Conservation (phyloP, 2,113 vertebrate species). For the Chaetops frenatus region DNA sequence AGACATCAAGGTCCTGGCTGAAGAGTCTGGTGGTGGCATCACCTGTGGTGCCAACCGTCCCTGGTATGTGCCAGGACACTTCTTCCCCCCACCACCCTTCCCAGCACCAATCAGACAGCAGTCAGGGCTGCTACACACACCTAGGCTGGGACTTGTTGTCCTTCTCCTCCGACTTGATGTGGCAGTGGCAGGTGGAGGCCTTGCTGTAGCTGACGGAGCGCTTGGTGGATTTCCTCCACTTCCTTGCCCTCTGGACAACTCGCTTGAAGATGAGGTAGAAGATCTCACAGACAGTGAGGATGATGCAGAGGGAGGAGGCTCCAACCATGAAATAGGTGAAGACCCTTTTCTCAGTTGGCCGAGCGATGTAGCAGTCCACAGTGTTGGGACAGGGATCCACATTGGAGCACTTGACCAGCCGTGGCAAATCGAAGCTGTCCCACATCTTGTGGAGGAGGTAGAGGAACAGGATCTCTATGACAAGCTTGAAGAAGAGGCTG, state of each 20-base stretch:
- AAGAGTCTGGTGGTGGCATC: background rate
- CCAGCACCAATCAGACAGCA: constrained; percentile 29
- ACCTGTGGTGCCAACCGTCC: background rate
- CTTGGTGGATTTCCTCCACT: constrained; percentile 50
- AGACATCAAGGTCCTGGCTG: background rate
- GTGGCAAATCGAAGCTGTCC: constrained; percentile 74
- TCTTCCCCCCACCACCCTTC: background rate
- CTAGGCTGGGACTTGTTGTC: constrained; percentile 9
- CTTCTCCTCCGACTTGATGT: constrained; percentile 56
- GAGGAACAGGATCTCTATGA: constrained; percentile 75
- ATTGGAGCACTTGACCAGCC: constrained; percentile 71
- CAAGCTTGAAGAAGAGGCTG: constrained; percentile 78
- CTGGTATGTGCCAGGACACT: background rate
- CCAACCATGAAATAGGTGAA: constrained; percentile 83
- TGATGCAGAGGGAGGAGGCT: constrained; percentile 74
- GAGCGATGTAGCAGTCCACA: constrained; percentile 79
- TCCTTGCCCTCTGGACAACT: constrained; percentile 10
- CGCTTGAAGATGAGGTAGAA: constrained; percentile 78
- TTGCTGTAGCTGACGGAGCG: constrained; percentile 56
- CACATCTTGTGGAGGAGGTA: constrained; percentile 77
- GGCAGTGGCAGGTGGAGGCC: constrained; percentile 71
- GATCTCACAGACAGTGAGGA: constrained; percentile 78
- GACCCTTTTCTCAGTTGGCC: constrained; percentile 78
- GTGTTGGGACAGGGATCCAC: constrained; percentile 74
- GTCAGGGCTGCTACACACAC: constrained; percentile 19